Percentiles rank a stretch among this genome's conserved stretches.
These are phyloP conservation scores for Choristoneura fumiferana DNA, from an alignment of 1,140 invertebrate genomes.

Conservation along the genomic window DNA sequence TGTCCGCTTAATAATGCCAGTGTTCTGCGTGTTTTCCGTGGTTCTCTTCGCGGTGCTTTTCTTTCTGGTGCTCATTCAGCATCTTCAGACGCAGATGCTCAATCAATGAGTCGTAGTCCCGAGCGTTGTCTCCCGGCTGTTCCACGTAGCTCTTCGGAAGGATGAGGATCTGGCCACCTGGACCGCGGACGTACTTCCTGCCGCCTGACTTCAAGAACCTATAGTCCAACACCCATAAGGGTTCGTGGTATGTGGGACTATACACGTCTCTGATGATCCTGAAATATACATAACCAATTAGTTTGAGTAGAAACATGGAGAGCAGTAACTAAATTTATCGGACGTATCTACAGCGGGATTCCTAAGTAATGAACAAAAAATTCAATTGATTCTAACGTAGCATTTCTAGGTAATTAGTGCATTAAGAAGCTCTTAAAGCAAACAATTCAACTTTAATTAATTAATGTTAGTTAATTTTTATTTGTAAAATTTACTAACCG, in stretches of 20 bases:
- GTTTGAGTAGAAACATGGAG: no score
- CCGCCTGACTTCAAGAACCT: slow-evolving; percentile 58
- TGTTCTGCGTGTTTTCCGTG: neutral
- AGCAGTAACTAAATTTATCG: no score
- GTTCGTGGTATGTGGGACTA: slow-evolving; percentile 56
- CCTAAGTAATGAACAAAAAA: no score
- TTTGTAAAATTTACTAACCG: no score
- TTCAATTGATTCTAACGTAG: no score
- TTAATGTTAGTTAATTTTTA: no score
- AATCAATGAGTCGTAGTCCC: slow-evolving; percentile 47
- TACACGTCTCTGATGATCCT: slow-evolving; percentile 55
- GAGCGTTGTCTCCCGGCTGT: slow-evolving; percentile 28
- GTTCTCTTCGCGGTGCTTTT: neutral
- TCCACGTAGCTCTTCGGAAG: slow-evolving; percentile 39
- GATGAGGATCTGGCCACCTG: slow-evolving; percentile 57
- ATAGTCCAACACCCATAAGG: slow-evolving; percentile 55
- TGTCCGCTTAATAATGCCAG: no score
- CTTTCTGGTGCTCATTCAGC: slow-evolving; percentile 24
- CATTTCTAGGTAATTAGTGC: no score
- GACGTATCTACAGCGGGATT: no score
- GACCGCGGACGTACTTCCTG: slow-evolving; percentile 49
- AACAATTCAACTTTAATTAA: no score
- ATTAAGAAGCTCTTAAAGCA: no score
- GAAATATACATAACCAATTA: neutral
- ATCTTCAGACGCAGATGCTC: slow-evolving; percentile 48